A percentile compares a stretch with the other conserved stretches of the same genome.
Conservation (phyloP, 2,797 vertebrate genomes). For the Sebastes vulpes region DNA sequence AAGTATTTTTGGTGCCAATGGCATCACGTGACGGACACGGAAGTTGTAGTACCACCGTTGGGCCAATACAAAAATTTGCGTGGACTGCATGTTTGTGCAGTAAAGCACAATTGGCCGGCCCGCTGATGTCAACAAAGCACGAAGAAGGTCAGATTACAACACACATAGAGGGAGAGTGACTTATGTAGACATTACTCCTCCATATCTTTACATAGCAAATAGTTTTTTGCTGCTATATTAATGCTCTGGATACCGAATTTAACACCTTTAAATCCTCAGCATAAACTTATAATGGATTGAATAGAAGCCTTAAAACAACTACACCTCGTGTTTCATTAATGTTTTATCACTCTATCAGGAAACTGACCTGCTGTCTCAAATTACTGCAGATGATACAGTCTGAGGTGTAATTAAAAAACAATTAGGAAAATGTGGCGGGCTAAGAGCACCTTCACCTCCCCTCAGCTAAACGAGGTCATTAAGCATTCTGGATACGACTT, state of each 20-base stretch:
- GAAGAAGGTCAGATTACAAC: background rate
- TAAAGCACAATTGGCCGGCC: no score
- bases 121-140: background rate
- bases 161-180: background rate
- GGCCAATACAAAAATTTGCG: no score
- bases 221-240: background rate
- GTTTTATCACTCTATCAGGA: conserved; percentile 83
- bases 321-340: conserved; percentile 74
- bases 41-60: no score
- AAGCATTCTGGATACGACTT: conserved; percentile 85
- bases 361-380: conserved; percentile 89
- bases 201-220: background rate
- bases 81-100: no score
- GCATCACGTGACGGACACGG: no score
- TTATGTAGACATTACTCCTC: no score
- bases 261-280: background rate
- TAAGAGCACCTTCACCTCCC: conserved; percentile 84
- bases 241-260: background rate
- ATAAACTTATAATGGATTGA: background rate
- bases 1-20: no score
- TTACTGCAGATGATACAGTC: conserved; percentile 90
- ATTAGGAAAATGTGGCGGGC: conserved; percentile 89
- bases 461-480: conserved; percentile 86
- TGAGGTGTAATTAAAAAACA: conserved; percentile 92
- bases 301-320: conserved; percentile 51